Evolutionary conservation across 1,140 invertebrate species (phyloP).

Genomic region (Teleopsis dalmanni): DNA sequence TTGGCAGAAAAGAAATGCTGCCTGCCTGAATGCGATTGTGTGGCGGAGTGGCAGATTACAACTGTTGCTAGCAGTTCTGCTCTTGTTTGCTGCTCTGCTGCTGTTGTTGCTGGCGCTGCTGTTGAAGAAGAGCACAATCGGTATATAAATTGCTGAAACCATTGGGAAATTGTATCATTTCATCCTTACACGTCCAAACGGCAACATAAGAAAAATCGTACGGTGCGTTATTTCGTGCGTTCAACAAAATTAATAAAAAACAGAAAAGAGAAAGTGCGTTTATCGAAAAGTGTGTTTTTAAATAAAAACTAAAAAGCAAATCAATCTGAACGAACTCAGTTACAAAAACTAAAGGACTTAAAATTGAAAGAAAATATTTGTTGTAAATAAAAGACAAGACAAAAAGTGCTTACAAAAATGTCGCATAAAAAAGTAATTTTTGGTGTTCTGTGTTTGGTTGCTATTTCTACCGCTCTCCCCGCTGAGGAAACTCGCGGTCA

Average conservation of each 20-base stretch:
- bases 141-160: conserved; percentile 43
- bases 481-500: conserved; percentile 55
- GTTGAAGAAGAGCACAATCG: conserved; percentile 21
- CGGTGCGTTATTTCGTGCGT: conserved; percentile 14
- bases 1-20: conserved; percentile 27
- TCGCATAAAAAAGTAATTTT: conserved; percentile 40
- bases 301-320: conserved; percentile 3
- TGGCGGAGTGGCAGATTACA: not conserved
- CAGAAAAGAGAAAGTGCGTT: conserved; percentile 38
- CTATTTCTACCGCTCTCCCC: conserved; percentile 53
- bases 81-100: not conserved
- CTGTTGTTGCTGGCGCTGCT: not conserved
- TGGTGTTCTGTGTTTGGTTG: conserved; percentile 49
- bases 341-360: conserved; percentile 12
- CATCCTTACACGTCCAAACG: conserved; percentile 44
- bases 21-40: no score
- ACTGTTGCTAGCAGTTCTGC: not conserved
- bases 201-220: conserved; percentile 27
- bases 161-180: conserved; percentile 45
- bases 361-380: conserved; percentile 7
- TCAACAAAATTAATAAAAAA: conserved; percentile 3
- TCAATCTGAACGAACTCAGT: no score
- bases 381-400: conserved; percentile 11
- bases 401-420: conserved; percentile 30
- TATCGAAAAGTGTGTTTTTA: conserved; percentile 14